Evolutionary conservation across 2,113 vertebrate genomes (phyloP), one percentile per base, ranked within the genome.

Genomic region (Gavialis gangeticus): DNA sequence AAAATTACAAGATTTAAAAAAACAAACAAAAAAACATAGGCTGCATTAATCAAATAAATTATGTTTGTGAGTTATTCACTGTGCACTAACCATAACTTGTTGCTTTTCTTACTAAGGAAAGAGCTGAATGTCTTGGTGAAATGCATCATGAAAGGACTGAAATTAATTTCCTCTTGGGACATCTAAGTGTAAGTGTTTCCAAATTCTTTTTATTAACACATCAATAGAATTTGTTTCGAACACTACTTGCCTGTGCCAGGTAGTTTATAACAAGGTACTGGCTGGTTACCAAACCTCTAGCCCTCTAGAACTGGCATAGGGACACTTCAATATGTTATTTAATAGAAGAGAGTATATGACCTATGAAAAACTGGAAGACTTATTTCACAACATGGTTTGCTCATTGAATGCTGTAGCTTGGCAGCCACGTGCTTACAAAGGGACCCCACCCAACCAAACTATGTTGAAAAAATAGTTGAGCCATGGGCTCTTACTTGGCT

Each of bases 131-230:
- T 79, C 63, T 79, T 75, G 12, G 57, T 88, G 8, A 92, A 93
- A 59, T 60, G 90, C 83, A 55, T 90, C 60, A 64, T 82, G 75
- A 87, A 92, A 92, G 19, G 54, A 82, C 60, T 88, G 79, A 92
- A 93, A 85, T 86, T 82, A 83, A 78, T 84, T 2, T 3, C 88
- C 95, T 92, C 95, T 73, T 30, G 96, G 82, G 96, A 95, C 66
- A 34, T 83, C 62, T 80, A 54, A 93, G 78, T 0, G 2, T 54
- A 54, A 95, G 46, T 22, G 66, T 88, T 97, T 95, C 90, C 78
- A 97, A 95, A 95, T 94, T 95, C 93, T 78, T 82, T 90, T 85
- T 1, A 5, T 97, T 92, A 96, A 85, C 58, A 88, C 83, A 88
- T 91, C 89, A 91, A 59, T 64, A 93, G 87, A 78, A 75, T 91